Conservation (phyloP, 2,797 vertebrate species). For the Rhinoraja longicauda region DNA sequence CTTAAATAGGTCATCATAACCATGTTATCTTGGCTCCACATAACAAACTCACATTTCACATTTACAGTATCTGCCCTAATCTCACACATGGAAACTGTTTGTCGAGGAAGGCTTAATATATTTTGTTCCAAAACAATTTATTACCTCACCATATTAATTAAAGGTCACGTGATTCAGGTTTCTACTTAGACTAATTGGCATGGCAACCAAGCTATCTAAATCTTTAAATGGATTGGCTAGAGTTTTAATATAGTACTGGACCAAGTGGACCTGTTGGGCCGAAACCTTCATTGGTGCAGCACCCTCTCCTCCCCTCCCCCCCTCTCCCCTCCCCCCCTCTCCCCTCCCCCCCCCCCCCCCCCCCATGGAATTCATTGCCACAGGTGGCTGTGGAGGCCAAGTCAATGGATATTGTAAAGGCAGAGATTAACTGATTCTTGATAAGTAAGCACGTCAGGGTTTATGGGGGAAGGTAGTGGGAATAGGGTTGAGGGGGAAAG, state of each 20-base stretch:
- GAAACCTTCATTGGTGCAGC: too few relatives aligned
- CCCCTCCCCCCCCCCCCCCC: too few relatives aligned
- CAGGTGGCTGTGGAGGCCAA: too few relatives aligned
- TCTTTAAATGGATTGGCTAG: not conserved
- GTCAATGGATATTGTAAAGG: too few relatives aligned
- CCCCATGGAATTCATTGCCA: too few relatives aligned
- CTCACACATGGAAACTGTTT: conserved; percentile 23
- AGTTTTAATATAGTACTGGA: not conserved
- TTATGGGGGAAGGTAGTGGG: too few relatives aligned
- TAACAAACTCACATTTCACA: not conserved
- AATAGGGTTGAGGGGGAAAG: too few relatives aligned
- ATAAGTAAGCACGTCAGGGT: too few relatives aligned
- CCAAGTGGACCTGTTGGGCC: too few relatives aligned
- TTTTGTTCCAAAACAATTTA: conserved; percentile 12
- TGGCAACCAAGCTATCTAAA: not conserved
- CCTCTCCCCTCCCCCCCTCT: too few relatives aligned
- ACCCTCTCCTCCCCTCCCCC: too few relatives aligned
- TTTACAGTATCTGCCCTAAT: not conserved
- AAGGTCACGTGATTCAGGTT: not conserved
- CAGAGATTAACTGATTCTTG: too few relatives aligned
- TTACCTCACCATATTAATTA: not conserved
- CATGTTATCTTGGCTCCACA: not conserved
- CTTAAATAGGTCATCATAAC: conserved; percentile 6
- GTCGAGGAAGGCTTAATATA: not conserved
- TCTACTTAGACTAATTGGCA: not conserved